Percentiles rank a stretch among this genome's conserved stretches.
These are phyloP conservation scores for Esox niger DNA, from an alignment of 2,113 vertebrate species.

Conservation along the genomic window DNA sequence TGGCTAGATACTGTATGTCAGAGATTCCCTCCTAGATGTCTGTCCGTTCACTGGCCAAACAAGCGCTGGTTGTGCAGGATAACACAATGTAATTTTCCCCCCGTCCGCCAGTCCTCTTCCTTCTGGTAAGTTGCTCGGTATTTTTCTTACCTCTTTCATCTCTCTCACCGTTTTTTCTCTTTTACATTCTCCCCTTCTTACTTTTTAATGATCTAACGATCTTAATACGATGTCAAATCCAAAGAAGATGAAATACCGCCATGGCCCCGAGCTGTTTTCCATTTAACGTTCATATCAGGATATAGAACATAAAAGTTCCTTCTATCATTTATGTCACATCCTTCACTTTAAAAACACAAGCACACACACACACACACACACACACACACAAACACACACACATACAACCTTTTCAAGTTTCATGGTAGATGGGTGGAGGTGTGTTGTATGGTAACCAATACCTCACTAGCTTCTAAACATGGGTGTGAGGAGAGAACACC, in stretches of 20 bases:
- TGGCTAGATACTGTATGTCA: too few species aligned
- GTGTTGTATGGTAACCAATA: conserved; percentile 15
- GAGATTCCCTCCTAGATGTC: too few species aligned
- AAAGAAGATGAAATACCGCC: conserved; percentile 60
- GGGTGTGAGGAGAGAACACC: conserved; percentile 17
- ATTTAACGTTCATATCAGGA: conserved; percentile 39
- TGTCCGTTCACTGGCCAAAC: too few species aligned
- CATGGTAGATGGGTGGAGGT: conserved; percentile 25
- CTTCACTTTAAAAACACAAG: conserved; percentile 23
- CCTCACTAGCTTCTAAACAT: conserved; percentile 19
- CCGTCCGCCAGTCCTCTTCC: too few species aligned
- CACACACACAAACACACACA: neutral
- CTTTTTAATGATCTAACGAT: conserved; percentile 65
- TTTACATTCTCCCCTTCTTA: conserved; percentile 44
- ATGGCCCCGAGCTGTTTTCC: conserved; percentile 57
- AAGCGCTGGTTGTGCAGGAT: too few species aligned
- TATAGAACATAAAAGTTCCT: conserved; percentile 38
- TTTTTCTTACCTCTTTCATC: conserved; percentile 18
- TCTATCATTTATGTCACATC: conserved; percentile 10
- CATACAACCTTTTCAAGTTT: conserved; percentile 22
- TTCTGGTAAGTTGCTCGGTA: too few species aligned
- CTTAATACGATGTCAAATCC: conserved; percentile 66
- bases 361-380: neutral
- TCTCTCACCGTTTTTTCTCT: neutral
- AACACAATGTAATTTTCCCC: too few species aligned